A percentile compares a stretch with the other conserved stretches of the same genome.
phyloP scores from a whole-genome alignment of 2,113 vertebrate genomes.

The chimpanzee (Pan troglodytes) region NHGRI_mPanTro3-v2.1_pri NC_072409.2:24170501-24171000 shows the following conservation, averaged over 20 bases:
- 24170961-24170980: background rate
- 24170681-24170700: background rate
- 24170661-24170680: background rate
- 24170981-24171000: background rate
- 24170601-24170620: background rate
- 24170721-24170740: background rate
- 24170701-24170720: background rate
- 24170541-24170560: background rate
- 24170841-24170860: background rate
- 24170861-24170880: background rate
- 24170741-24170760: background rate
- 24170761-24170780: background rate
- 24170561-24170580: background rate
- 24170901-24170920: background rate
- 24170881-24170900: background rate
- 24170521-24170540: background rate
- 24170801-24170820: background rate
- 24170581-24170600: background rate
- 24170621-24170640: background rate
- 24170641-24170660: background rate
- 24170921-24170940: background rate
- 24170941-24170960: background rate
- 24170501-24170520: background rate
- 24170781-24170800: background rate
- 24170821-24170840: background rate